phyloP scores from a whole-genome alignment of 2,888 invertebrate species.

The Oscheius myriophilus region DNA sequence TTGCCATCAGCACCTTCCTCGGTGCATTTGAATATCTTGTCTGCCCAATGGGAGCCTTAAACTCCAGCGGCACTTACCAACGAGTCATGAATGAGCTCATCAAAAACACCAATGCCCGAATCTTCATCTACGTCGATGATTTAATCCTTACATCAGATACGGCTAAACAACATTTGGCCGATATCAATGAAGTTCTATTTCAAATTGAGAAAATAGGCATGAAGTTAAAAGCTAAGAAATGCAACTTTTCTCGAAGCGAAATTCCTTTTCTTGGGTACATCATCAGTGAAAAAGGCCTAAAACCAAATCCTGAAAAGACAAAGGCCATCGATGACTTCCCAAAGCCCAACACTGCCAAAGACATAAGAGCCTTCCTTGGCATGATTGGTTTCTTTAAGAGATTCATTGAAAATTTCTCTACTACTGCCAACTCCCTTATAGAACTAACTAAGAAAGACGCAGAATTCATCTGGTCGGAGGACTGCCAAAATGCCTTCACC shows the following conservation, averaged over 20 bases:
- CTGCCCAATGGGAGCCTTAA: slow-evolving; percentile 36
- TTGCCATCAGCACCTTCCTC: slow-evolving; percentile 30
- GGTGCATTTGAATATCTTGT: slow-evolving; percentile 30
- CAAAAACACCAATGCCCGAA: background rate
- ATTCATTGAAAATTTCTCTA: slow-evolving; percentile 35
- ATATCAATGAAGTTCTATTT: slow-evolving; percentile 35
- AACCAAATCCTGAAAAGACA: slow-evolving; percentile 37
- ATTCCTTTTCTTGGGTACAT: slow-evolving; percentile 43
- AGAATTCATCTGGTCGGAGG: slow-evolving; percentile 29
- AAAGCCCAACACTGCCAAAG: slow-evolving; percentile 26
- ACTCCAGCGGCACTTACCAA: slow-evolving; percentile 33
- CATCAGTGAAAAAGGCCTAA: slow-evolving; percentile 36
- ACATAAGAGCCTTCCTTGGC: slow-evolving; percentile 36
- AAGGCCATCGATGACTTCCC: slow-evolving; percentile 30
- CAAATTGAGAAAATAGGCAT: slow-evolving; percentile 34
- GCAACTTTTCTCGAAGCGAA: slow-evolving; percentile 29
- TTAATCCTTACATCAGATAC: slow-evolving; percentile 20
- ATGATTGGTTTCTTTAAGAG: slow-evolving; percentile 29
- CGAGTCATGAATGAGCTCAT: slow-evolving; percentile 25
- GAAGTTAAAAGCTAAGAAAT: slow-evolving; percentile 41
- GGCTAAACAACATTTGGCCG: slow-evolving; percentile 32
- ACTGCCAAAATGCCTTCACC: slow-evolving; percentile 24
- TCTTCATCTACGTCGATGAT: slow-evolving; percentile 41
- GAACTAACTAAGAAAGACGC: slow-evolving; percentile 29
- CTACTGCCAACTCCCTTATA: slow-evolving; percentile 27